Base-by-base conservation (phyloP, 1,140 invertebrate species). In the Micrasema longulum region DNA sequence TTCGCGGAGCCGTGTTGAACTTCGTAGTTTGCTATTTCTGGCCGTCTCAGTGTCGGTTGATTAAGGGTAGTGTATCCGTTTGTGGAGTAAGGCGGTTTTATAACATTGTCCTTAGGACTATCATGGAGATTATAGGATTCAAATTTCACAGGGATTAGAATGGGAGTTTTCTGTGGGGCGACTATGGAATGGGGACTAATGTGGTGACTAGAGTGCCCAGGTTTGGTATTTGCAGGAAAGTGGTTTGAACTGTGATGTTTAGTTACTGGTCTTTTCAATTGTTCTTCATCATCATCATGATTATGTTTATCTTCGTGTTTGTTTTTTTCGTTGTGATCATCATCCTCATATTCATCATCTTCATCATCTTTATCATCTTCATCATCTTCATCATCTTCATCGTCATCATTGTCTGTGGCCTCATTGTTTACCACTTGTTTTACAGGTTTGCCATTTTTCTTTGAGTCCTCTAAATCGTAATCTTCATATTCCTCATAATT, bases 401-500 rank as follows among this genome's bases (percentile, higher is more conserved):
- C 70, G 62, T 47, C 52, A 12, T 72, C 62, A 53, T 71, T 26
- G 35, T 71, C n/a, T 26, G 47, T 26, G n/a, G 62, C 31, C 16
- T 66, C 16, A 22, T 57, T 53, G 36, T 55, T 66, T 3, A 36
- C n/a, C 7, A 47, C 20, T 38, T 67, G 67, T 14, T 63, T 63
- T 12, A 35, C 14, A 26, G 67, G 53, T 60, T 62, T 69, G 26
- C 14, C 35, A 11, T 20, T 31, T 14, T 68, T 31, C 36, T 69
- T 71, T 2, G 16, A 18, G 22, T 43, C 38, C 20, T 73, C 47
- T 9, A 45, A 38, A 14, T 84, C 77, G 41, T 76, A 73, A 69
- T 79, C 84, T 60, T 84, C 83, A 72, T 85, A 84, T 77, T 85
- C 83, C 74, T 85, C 79, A 74, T 86, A 82, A 69, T 85, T 85